phyloP scores from a whole-genome alignment of 2,888 invertebrate genomes.

The Sepioteuthis lessoniana region DNA sequence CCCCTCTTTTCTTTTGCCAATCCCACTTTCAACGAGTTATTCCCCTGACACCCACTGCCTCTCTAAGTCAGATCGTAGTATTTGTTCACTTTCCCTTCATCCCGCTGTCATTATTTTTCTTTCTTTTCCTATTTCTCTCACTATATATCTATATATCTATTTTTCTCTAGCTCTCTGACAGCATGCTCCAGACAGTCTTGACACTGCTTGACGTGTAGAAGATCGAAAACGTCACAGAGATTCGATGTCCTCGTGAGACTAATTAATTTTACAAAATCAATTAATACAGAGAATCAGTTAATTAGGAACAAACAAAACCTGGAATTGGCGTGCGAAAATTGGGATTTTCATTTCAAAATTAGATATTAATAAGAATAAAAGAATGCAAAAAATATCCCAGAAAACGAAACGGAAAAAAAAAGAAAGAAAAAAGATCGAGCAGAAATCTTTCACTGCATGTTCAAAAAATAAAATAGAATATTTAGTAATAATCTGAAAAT shows the following conservation, averaged over 20 bases:
- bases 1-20: too few relatives aligned
- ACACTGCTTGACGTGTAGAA: not conserved
- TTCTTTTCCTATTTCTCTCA: not conserved
- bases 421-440: not conserved
- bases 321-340: not conserved
- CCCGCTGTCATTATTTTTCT: too few relatives aligned
- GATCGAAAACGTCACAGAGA: not conserved
- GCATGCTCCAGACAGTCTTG: not conserved
- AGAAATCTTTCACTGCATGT: not conserved
- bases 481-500: not conserved
- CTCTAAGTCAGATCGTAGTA: too few relatives aligned
- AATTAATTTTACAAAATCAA: conserved; percentile 13
- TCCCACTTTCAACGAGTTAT: too few relatives aligned
- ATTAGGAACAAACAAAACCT: not conserved
- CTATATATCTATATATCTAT: not conserved
- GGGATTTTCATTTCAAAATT: not conserved
- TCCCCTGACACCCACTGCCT: too few relatives aligned
- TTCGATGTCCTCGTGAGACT: not conserved
- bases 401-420: not conserved
- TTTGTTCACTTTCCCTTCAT: too few relatives aligned
- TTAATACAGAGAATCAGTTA: not conserved
- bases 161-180: rapidly evolving
- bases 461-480: not conserved
- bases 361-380: not conserved
- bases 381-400: not conserved